A percentile compares a stretch with the other conserved stretches of the same genome.
phyloP scores from a whole-genome alignment of 2,888 invertebrate genomes.

The Pheosia gnoma region DNA sequence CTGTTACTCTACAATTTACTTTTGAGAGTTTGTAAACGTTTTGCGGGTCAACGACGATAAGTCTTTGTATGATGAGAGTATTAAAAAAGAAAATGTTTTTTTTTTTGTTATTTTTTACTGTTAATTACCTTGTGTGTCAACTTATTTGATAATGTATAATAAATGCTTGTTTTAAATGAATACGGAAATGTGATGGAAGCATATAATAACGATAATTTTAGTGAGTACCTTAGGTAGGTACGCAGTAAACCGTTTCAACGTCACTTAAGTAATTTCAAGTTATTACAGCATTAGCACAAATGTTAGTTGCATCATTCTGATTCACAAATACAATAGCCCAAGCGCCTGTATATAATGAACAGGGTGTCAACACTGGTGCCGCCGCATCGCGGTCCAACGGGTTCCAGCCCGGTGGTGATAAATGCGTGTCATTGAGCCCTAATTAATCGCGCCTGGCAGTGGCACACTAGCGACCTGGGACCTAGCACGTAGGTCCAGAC shows the following conservation, averaged over 20 bases:
- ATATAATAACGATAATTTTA: too few relatives aligned
- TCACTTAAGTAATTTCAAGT: too few relatives aligned
- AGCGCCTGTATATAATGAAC: neutral
- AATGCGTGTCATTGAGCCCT: neutral
- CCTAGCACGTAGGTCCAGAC: too few relatives aligned
- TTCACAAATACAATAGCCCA: neutral
- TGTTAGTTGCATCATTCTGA: neutral
- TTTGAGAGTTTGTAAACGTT: neutral
- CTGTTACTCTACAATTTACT: conserved; percentile 1
- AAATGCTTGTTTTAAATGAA: too few relatives aligned
- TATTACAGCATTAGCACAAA: too few relatives aligned
- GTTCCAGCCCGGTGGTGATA: neutral
- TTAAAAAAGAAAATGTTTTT: neutral
- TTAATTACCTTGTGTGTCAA: too few relatives aligned
- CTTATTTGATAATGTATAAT: too few relatives aligned
- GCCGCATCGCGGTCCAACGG: neutral
- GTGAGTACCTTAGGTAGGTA: too few relatives aligned
- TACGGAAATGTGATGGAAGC: too few relatives aligned
- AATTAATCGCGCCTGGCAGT: neutral
- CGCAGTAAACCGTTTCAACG: too few relatives aligned
- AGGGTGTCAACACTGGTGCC: neutral
- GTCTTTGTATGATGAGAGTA: neutral
- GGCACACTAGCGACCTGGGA: neutral
- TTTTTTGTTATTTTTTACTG: neutral
- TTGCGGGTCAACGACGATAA: neutral